phyloP scores from a whole-genome alignment of 2,113 vertebrate species.

The Peromyscus maniculatus region DNA sequence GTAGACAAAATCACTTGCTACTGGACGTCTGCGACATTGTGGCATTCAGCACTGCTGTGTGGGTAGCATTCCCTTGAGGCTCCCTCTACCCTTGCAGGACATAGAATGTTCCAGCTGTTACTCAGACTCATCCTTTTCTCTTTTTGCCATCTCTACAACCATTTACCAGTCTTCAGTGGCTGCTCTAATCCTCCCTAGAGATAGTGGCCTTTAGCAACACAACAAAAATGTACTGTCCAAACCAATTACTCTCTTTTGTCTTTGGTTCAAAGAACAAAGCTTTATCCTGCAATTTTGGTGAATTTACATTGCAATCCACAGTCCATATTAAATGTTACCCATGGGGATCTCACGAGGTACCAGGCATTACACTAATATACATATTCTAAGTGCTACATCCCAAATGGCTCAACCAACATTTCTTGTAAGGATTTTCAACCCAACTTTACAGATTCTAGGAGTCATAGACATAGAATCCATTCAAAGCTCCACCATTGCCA shows the following conservation, averaged over 20 bases:
- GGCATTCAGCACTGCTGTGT: slow-evolving; percentile 16
- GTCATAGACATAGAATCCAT: background rate
- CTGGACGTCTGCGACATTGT: accelerated
- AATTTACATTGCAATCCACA: background rate
- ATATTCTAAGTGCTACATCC: background rate
- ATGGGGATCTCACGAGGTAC: background rate
- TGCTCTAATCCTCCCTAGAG: background rate
- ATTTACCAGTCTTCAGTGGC: background rate
- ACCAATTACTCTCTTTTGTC: background rate
- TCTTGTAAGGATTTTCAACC: background rate
- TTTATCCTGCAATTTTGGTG: background rate
- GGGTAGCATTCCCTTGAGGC: slow-evolving; percentile 50
- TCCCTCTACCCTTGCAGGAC: too few relatives aligned
- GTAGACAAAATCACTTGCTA: background rate
- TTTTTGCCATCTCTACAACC: background rate
- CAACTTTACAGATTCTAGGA: background rate
- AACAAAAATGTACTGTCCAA: background rate
- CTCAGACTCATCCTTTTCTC: background rate
- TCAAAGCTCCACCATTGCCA: background rate
- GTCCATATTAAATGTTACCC: background rate
- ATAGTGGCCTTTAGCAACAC: background rate
- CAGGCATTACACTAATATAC: background rate
- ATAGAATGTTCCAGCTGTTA: background rate
- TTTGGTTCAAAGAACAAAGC: slow-evolving; percentile 48
- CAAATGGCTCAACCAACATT: background rate